A percentile compares a stretch with the other conserved stretches of the same genome.
These are phyloP conservation scores for Aphrocallistes beatrix DNA, from an alignment of 37 sponge, comb jelly and placozoan genomes.

Conservation along the genomic window DNA sequence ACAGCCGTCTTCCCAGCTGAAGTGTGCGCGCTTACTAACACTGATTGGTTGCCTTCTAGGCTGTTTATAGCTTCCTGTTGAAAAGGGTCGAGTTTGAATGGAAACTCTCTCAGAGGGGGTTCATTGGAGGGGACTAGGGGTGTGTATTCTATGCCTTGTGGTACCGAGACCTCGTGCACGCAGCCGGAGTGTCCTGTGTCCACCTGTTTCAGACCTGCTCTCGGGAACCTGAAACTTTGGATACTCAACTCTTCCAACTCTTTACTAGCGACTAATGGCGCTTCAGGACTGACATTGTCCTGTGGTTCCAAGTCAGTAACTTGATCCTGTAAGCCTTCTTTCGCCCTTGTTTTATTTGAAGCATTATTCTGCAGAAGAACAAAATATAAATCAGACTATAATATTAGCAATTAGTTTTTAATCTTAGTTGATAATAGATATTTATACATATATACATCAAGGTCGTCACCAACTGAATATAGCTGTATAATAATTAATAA, in stretches of 20 bases:
- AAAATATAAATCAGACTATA: too few relatives aligned
- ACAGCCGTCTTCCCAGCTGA: slow-evolving; percentile 98
- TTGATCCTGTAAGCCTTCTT: too few relatives aligned
- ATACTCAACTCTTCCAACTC: not conserved
- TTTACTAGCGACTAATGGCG: not conserved
- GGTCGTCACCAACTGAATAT: too few relatives aligned
- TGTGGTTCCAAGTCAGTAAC: too few relatives aligned
- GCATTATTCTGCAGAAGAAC: too few relatives aligned
- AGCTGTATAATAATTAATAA: too few relatives aligned
- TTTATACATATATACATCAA: too few relatives aligned
- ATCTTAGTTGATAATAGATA: too few relatives aligned
- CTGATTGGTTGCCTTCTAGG: slow-evolving; percentile 81
- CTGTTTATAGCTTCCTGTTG: slow-evolving; percentile 84
- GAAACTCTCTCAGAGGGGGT: slow-evolving; percentile 41
- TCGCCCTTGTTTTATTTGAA: too few relatives aligned
- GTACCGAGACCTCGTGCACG: not conserved
- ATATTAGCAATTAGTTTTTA: too few relatives aligned
- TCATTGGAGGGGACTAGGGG: not conserved
- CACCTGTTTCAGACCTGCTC: not conserved
- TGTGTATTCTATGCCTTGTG: not conserved
- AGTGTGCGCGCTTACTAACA: slow-evolving; percentile 89
- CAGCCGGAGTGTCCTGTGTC: slow-evolving; percentile 16
- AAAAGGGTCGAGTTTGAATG: slow-evolving; percentile 86
- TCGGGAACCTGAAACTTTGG: not conserved
- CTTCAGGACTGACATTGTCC: not conserved